Evolutionary conservation across 2,113 vertebrate species (phyloP), one percentile per base, ranked within the genome.

Genomic region (Turdus rufiventris): DNA sequence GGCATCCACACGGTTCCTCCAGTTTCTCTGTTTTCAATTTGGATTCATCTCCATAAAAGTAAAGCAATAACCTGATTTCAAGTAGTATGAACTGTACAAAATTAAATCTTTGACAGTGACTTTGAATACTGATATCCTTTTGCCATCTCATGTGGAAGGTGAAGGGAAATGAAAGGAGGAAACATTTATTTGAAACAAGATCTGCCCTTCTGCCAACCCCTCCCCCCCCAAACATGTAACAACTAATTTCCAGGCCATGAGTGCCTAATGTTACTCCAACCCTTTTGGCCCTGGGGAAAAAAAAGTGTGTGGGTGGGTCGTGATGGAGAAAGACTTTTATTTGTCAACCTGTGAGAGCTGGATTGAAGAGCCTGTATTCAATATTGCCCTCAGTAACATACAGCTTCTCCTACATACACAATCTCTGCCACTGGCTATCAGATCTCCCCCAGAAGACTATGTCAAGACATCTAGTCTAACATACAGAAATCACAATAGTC

Each of bases 11-110:
- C 23, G 1, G 67, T 92, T 76, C 50, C 68, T 88, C 26, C 34
- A 47, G 79, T 61, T 91, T 57, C 53, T 94, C 95, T 97, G 96
- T 93, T 97, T 96, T 58, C 94, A 97, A 96, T 97, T 97, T 97
- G 71, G 82, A 81, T 94, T 96, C 56, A 71, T 80, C 84, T 95
- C 90, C 89, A 74, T 93, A 95, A 95, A 95, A 91, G 91, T 94
- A 90, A 95, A 96, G 76, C 86, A 95, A 95, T 95, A 96, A 93
- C 86, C 71, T 91, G 88, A 76, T 93, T 95, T 93, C 88, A 78
- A 84, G 75, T 63, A 79, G 58, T 85, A 91, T 89, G 93, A 94
- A 95, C 93, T 90, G 67, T 79, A 74, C 66, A 89, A 93, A 96
- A 96, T 95, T 87, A 96, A 96, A 77, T 88, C 82, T 93, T 82